Base-by-base conservation (phyloP, 2,113 vertebrate species). In the Syngnathus scovelli region DNA sequence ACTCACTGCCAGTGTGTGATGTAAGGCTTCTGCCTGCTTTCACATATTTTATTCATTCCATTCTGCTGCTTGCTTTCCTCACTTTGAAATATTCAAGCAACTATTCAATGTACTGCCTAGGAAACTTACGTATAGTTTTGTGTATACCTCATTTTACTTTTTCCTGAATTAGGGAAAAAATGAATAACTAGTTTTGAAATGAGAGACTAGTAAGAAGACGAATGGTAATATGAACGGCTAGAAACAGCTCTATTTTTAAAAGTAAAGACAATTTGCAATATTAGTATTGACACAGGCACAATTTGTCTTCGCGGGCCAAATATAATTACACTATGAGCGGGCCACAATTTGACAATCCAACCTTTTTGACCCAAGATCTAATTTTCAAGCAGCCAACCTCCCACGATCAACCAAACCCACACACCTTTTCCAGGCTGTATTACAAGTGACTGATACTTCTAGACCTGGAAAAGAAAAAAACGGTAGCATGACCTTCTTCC, bases 401-500 rank as follows among this genome's bases (percentile, higher is more conserved):
- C 27, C 27, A 27, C 27, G 27, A 27, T 27, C 27, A 27, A 27
- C 27, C 27, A 27, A 27, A 27, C 27, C 58, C 70, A 71, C 38
- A 68, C 55, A 62, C 79, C 75, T 72, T 78, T 74, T 78, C 66
- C 69, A 70, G 36, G 33, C 43, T 39, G 38, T 23, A 23, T 23
- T 23, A 23, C 23, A 23, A 23, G 23, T 15, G 43, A 58, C 38
- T 63, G 41, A 78, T 54, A 66, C 72, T 67, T 70, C 60, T 60
- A 65, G 67, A 66, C 73, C 76, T 69, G 1, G 27, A 33, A 33
- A 33, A 33, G 1, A 1, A 33, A 33, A 33, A 33, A 72, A 77
- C 70, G 69, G 72, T 71, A 72, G 70, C 46, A 58, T 2, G 70
- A 64, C 64, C 48, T 68, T 78, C 67, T 73, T 75, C 54, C 44